Percentiles rank a stretch among this genome's conserved stretches.
These are phyloP conservation scores for Melospiza georgiana DNA, from an alignment of 2,113 vertebrate species.

Conservation along the genomic window DNA sequence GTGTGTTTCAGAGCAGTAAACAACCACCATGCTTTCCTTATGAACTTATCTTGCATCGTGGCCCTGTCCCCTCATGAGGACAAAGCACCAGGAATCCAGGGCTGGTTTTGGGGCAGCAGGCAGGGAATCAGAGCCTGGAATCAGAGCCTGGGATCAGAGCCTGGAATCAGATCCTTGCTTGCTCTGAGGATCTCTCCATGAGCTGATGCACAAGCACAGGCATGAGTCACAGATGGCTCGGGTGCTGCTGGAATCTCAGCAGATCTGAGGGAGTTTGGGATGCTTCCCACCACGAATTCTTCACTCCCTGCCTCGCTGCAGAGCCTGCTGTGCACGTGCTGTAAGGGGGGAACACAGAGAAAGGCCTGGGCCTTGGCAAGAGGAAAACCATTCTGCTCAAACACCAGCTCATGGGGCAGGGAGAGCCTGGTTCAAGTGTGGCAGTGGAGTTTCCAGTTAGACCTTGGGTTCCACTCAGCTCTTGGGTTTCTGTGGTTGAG, in stretches of 20 bases:
- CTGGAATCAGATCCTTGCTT: background rate
- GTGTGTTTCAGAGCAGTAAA: background rate
- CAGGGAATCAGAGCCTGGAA: background rate
- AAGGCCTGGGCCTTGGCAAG: background rate
- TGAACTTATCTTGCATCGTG: background rate
- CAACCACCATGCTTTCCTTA: background rate
- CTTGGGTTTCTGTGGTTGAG: too few species aligned
- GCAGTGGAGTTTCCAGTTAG: background rate
- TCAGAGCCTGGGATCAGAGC: too few species aligned
- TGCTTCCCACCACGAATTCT: background rate
- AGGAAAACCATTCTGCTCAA: background rate
- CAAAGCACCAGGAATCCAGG: background rate
- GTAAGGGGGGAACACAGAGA: background rate
- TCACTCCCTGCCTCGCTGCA: slow-evolving; percentile 26
- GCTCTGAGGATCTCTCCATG: background rate
- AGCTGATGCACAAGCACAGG: background rate
- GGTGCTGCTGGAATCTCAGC: background rate
- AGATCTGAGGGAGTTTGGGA: slow-evolving; percentile 38
- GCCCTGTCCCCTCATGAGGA: background rate
- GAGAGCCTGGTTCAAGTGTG: background rate
- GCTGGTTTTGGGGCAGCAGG: background rate
- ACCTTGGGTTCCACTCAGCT: background rate
- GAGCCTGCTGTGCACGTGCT: slow-evolving; percentile 13
- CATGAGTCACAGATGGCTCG: slow-evolving; percentile 43
- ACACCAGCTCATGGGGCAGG: background rate